Base-by-base conservation (phyloP, 1,140 invertebrate species). In the Drosophila busckii region DNA sequence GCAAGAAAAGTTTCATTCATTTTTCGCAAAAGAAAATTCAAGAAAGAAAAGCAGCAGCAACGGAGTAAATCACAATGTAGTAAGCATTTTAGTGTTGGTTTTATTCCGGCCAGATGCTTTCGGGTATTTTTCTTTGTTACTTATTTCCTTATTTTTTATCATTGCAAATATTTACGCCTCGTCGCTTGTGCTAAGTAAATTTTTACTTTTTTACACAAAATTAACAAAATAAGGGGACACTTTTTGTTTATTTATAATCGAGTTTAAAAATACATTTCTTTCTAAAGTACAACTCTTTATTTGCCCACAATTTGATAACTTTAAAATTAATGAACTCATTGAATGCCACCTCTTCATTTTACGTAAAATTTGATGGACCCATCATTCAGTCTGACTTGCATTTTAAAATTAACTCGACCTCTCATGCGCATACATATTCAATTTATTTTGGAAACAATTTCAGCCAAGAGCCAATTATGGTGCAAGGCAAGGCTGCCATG, bases 1-100 rank as follows among this genome's bases (percentile, higher is more conserved):
- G 35, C 49, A 41, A 31, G 17, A 53, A 61, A 35, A 56, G 2
- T 65, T 80, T 68, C 37, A 68, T 70, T 78, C 55, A 55, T 31
- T 46, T 58, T 61, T 46, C 28, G 28, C 42, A 40, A 32, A 25
- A 15, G 50, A 13, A 15, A 22, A 42, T 25, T 29, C 8, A 49
- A 37, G 29, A n/a, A 13, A 59, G 42, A 49, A 45, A 19, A 67
- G 2, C 17, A 54, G 50, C 44, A 44, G 49, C 34, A 70, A 49
- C 26, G 50, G 19, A 32, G 49, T 61, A 28, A 58, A 70, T 45
- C 44, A 42, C 28, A 29, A 26, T 56, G 49, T 40, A 58, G 40
- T 56, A 32, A 61, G 46, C 56, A 73, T 58, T 73, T 58, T 29
- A 8, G 31, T 53, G 38, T 53, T 37, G 26, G 15, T 31, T 45